Percentiles rank a stretch among this genome's conserved stretches.
Evolutionary conservation across 2,113 vertebrate species (phyloP).

Genomic region (Lampris incognitus): DNA sequence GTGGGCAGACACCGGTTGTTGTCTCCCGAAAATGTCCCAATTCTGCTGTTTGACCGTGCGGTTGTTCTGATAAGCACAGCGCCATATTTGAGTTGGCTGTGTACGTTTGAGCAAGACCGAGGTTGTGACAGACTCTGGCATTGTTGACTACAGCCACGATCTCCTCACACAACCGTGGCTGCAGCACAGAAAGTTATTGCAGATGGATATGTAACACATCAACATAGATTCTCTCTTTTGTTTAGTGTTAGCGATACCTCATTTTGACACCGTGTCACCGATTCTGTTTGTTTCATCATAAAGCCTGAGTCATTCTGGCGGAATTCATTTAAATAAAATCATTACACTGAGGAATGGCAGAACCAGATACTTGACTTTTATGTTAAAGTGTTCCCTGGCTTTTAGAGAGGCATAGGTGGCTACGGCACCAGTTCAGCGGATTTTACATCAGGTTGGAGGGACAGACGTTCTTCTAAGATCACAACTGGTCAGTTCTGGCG

Average conservation of each 20-base stretch:
- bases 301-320: neutral
- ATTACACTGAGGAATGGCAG: too few relatives aligned
- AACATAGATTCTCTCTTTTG: too few relatives aligned
- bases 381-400: too few relatives aligned
- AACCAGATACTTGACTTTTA: too few relatives aligned
- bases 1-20: slow-evolving; percentile 4
- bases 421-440: too few relatives aligned
- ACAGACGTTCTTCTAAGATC: too few relatives aligned
- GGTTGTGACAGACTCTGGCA: slow-evolving; percentile 2
- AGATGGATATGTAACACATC: neutral
- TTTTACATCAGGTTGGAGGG: too few relatives aligned
- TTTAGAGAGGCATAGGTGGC: too few relatives aligned
- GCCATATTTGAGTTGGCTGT: slow-evolving; percentile 43
- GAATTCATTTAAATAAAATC: too few relatives aligned
- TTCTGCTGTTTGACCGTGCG: slow-evolving; percentile 33
- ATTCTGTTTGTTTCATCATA: neutral
- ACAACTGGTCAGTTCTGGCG: too few relatives aligned
- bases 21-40: slow-evolving; percentile 34
- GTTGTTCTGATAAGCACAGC: slow-evolving; percentile 52
- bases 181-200: neutral
- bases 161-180: neutral
- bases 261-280: neutral
- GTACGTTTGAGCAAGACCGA: slow-evolving; percentile 3
- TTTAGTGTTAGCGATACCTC: neutral
- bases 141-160: neutral